phyloP scores from a whole-genome alignment of 2,888 invertebrate species.

The Tanypteryx hageni region DNA sequence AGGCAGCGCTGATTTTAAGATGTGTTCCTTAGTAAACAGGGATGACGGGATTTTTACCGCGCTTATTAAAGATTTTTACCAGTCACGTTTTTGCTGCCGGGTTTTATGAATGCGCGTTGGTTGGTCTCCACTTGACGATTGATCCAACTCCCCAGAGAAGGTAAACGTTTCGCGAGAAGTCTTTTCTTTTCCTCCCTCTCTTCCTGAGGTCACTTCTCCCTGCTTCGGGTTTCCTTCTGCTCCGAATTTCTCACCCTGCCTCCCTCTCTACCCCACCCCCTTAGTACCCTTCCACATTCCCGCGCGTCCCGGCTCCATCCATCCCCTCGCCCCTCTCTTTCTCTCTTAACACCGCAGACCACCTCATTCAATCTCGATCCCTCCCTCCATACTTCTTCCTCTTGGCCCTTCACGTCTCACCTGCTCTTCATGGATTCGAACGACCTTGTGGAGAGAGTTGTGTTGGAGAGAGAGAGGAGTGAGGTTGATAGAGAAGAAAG shows the following conservation, averaged over 20 bases:
- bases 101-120: no score
- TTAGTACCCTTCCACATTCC: neutral
- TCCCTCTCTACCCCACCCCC: no score
- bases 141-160: neutral
- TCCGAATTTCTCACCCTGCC: no score
- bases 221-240: neutral
- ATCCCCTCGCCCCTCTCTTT: neutral
- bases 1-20: no score
- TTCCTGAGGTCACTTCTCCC: neutral
- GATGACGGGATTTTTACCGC: no score
- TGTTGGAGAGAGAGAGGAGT: neutral
- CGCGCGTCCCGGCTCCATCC: neutral
- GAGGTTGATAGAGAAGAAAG: no score
- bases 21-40: neutral
- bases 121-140: neutral
- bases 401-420: neutral
- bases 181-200: neutral
- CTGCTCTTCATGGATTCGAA: conserved; percentile 23
- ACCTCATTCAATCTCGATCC: neutral
- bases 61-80: no score
- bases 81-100: no score
- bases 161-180: neutral
- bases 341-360: neutral
- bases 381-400: neutral
- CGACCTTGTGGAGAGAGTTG: neutral